A percentile compares a stretch with the other conserved stretches of the same genome.
phyloP scores from a whole-genome alignment of 2,888 invertebrate genomes.

The Epinotia nisella region DNA sequence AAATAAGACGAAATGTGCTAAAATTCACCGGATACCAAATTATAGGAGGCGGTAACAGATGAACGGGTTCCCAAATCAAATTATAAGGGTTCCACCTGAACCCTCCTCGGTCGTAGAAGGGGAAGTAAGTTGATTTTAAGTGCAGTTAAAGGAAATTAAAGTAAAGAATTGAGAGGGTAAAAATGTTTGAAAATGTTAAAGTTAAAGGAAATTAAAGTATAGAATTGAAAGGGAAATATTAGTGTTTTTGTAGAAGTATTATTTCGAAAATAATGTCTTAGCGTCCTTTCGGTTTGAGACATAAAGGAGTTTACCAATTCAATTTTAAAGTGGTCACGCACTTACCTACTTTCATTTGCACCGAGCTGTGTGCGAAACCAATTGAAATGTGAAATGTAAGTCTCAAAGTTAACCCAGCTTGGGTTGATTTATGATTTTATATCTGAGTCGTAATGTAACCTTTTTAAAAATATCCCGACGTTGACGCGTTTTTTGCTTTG shows the following conservation, averaged over 20 bases:
- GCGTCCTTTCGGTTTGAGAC: too few species aligned
- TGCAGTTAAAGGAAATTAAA: conserved; percentile 43
- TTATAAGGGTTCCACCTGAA: conserved; percentile 43
- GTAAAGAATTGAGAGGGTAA: conserved; percentile 31
- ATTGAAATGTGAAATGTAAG: too few species aligned
- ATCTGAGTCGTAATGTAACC: too few species aligned
- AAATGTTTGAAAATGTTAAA: too few species aligned
- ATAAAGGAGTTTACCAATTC: too few species aligned
- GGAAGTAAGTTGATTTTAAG: conserved; percentile 42
- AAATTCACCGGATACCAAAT: conserved; percentile 39
- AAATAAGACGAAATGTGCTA: conserved; percentile 28
- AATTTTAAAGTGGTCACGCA: too few species aligned
- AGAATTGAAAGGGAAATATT: conserved; percentile 29
- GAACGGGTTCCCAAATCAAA: conserved; percentile 40
- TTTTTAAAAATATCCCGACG: too few species aligned
- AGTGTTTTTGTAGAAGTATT: conserved; percentile 5
- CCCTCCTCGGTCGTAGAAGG: conserved; percentile 25
- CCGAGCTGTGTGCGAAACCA: too few species aligned
- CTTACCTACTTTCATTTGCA: too few species aligned
- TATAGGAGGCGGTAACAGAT: conserved; percentile 38
- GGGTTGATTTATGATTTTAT: too few species aligned
- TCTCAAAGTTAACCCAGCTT: too few species aligned
- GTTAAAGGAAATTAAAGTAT: conserved; percentile 42
- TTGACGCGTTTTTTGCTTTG: too few species aligned
- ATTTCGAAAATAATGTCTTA: not conserved